These are phyloP conservation scores for Tiliacea aurago DNA, from an alignment of 2,888 invertebrate species.

Conservation along the genomic window DNA sequence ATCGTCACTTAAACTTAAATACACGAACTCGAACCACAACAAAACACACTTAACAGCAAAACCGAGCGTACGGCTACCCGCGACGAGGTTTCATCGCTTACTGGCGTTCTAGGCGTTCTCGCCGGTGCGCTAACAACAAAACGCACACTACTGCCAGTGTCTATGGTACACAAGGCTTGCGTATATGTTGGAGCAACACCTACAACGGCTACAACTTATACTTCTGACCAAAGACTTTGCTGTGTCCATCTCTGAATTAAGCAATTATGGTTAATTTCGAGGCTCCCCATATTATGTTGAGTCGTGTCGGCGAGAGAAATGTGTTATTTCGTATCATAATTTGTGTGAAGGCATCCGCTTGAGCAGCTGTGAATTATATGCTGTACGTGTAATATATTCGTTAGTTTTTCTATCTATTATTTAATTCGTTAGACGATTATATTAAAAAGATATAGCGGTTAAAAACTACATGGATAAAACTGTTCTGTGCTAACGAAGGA, in stretches of 20 bases:
- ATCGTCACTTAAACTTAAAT: constrained; percentile 61
- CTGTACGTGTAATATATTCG: constrained; percentile 73
- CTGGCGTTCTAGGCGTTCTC: constrained; percentile 47
- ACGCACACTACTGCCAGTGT: constrained; percentile 46
- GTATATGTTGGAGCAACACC: constrained; percentile 45
- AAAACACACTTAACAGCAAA: constrained; percentile 52
- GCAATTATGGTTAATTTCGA: constrained; percentile 91
- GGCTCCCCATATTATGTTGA: constrained; percentile 86
- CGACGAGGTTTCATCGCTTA: constrained; percentile 57
- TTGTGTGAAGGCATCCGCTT: constrained; percentile 89
- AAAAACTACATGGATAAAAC: constrained; percentile 43
- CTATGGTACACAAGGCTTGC: constrained; percentile 3
- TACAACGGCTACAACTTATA: constrained; percentile 48
- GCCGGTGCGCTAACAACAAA: constrained; percentile 58
- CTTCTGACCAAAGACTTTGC: constrained; percentile 61
- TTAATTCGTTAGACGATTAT: constrained; percentile 73
- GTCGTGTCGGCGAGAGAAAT: constrained; percentile 86
- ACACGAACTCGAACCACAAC: constrained; percentile 63
- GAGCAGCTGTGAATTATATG: constrained; percentile 89
- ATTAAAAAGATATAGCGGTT: constrained; percentile 56
- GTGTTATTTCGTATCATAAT: constrained; percentile 90
- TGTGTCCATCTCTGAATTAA: constrained; percentile 84
- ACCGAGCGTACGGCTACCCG: constrained; percentile 41
- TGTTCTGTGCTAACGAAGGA: constrained; percentile 60
- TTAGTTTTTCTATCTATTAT: constrained; percentile 76